Evolutionary conservation across 1,140 invertebrate species (phyloP).

Genomic region (Rhagoletis pomonella): DNA sequence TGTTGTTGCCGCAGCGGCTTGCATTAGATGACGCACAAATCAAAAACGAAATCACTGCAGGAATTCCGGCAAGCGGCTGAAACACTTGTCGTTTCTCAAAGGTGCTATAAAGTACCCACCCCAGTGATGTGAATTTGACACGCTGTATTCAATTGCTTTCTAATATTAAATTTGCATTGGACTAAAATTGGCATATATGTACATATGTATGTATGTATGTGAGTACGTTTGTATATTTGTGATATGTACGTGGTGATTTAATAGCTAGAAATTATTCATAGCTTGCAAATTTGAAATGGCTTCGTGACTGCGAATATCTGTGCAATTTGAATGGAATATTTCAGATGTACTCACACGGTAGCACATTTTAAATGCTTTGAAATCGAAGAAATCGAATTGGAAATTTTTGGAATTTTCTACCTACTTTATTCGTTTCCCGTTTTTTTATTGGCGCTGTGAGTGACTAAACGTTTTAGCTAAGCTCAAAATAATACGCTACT

Average conservation of each 20-base stretch:
- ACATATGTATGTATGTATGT: not conserved
- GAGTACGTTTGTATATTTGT: not conserved
- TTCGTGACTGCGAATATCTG: not conserved
- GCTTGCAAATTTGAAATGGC: not conserved
- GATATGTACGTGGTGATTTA: not conserved
- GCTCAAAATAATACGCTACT: no score
- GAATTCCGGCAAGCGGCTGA: not conserved
- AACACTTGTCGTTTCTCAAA: slow-evolving; percentile 41
- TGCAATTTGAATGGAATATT: no score
- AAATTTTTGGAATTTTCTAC: no score
- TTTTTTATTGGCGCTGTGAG: no score
- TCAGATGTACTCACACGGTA: no score
- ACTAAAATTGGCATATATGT: not conserved
- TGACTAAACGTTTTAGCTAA: no score
- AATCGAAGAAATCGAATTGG: no score
- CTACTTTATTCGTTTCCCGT: no score
- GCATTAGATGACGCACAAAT: not conserved
- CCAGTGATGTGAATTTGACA: slow-evolving; percentile 35
- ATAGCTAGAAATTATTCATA: not conserved
- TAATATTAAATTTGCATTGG: slow-evolving; percentile 28
- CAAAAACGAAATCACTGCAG: slow-evolving; percentile 12
- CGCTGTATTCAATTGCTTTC: slow-evolving; percentile 28
- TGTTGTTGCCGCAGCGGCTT: not conserved
- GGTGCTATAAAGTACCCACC: slow-evolving; percentile 16
- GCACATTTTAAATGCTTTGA: no score